Base-by-base conservation (phyloP, 2,113 vertebrate genomes). In the Salvelinus sp. region DNA sequence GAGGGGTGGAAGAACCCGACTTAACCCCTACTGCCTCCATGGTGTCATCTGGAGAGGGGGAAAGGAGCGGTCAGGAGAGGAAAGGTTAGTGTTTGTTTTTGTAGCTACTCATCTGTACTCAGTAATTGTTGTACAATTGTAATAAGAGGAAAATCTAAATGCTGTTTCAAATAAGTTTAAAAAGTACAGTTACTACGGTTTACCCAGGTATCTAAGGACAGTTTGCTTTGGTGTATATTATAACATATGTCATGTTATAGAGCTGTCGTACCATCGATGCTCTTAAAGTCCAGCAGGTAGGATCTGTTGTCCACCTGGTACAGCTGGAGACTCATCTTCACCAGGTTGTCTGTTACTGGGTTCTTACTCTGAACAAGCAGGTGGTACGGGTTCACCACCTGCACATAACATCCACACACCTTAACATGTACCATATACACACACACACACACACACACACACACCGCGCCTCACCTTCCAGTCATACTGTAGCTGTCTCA, bases 321-420 rank as follows among this genome's bases (percentile, higher is more conserved):
- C 20, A 99, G 95, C 86, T 99, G 98, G 77, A 99, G 93, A 82
- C 98, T 98, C 97, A 99, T 98, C 89, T 99, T 99, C 87, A 98
- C 96, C 7, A 97, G 94, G 81, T 95, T 98, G 47, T 96, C 96
- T 0, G 98, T 99, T 44, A 99, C 96, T 0, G 97, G 95, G 82
- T 99, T 99, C 94, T 95, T 99, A 81, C 95, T 94, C 48, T 97
- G 93, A 76, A 99, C 97, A 44, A 97, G 88, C 76, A 99, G 94
- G 70, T 99, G 96, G 86, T 98, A 99, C 5, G 96, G 95, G 74
- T 98, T 99, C 86, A 98, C 97, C 84, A 97, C 96, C 97, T 99
- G 83, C 79, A 71, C 18, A 16, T 71, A 33, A 62, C 33, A 28
- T 3, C 3, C 6, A 47, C 28, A 33, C 33, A 33, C 30, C 30